Percentiles rank a stretch among this genome's conserved stretches.
Conservation (phyloP, 1,140 invertebrate genomes). For the Lethocerus indicus region DNA sequence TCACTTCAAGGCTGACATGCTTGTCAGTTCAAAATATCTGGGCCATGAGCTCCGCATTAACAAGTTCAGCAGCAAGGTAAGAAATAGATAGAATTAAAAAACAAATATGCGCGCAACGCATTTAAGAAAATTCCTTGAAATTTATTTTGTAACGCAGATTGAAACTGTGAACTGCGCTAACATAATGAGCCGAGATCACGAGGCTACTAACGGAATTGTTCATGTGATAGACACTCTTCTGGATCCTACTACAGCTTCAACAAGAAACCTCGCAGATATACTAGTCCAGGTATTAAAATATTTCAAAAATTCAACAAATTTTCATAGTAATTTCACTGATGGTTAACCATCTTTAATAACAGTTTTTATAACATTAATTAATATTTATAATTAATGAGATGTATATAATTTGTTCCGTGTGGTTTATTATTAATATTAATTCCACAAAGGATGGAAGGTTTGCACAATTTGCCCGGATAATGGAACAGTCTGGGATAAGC, state of each 20-base stretch:
- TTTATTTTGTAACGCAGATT: conserved; percentile 27
- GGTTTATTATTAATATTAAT: no score
- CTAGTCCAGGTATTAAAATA: neutral
- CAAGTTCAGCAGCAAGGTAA: conserved; percentile 31
- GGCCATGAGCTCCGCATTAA: conserved; percentile 24
- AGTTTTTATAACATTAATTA: no score
- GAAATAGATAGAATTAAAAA: conserved; percentile 1
- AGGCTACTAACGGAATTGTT: conserved; percentile 47
- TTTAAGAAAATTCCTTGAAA: neutral
- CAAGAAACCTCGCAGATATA: conserved; percentile 19
- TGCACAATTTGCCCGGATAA: conserved; percentile 31
- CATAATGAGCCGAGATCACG: conserved; percentile 31
- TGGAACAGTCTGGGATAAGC: conserved; percentile 28
- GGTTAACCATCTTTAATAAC: no score
- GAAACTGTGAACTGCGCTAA: conserved; percentile 34
- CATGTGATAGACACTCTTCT: conserved; percentile 47
- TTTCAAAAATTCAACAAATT: no score
- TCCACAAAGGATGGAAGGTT: conserved; percentile 38
- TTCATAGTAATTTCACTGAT: no score
- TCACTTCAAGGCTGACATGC: conserved; percentile 25
- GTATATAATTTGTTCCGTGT: no score
- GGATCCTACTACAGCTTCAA: conserved; percentile 27
- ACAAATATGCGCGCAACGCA: neutral
- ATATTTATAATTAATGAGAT: no score
- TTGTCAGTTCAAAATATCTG: conserved; percentile 22